Evolutionary conservation across 2,888 invertebrate species (phyloP), one percentile per base, ranked within the genome.

Genomic region (Pediacus dermestoides): DNA sequence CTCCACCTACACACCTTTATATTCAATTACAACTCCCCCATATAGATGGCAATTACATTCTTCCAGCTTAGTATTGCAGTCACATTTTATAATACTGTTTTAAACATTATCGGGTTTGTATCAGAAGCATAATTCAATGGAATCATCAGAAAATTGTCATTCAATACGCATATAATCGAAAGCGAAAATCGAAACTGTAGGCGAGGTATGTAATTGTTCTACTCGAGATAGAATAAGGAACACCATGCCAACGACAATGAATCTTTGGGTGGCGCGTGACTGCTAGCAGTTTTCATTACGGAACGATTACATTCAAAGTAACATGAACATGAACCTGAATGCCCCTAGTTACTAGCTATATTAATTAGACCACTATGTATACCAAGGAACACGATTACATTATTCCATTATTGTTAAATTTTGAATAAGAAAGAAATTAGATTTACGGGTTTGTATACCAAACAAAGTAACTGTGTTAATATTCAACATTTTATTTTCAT

Each of bases 31-130:
- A n/a, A n/a, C n/a, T n/a, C n/a, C n/a, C n/a, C n/a, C n/a, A n/a
- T n/a, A n/a, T n/a, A n/a, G n/a, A n/a, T n/a, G n/a, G n/a, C n/a
- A n/a, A n/a, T n/a, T n/a, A n/a, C n/a, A n/a, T n/a, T n/a, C n/a
- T n/a, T n/a, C n/a, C n/a, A 31, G 31, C 41, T 53, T 53, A 51
- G 49, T 47, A 58, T 53, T 50, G 46, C 41, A 48, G 55, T 53
- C 57, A 55, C 55, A 58, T 53, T 53, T 53, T 44, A 49, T 46
- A 56, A 55, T 53, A 56, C 56, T 51, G 49, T 54, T 48, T 46
- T 51, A 42, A 42, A 23, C 52, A 51, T 52, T 55, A 49, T 44
- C 40, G 13, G 28, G 28, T 28, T 12, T 28, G 13, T 3, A 25
- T n/a, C n/a, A n/a, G n/a, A n/a, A n/a, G n/a, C n/a, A n/a, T 51